These are phyloP conservation scores for Akabosia matsudoensis DNA, from an alignment of 1,140 invertebrate genomes.

Conservation along the genomic window DNA sequence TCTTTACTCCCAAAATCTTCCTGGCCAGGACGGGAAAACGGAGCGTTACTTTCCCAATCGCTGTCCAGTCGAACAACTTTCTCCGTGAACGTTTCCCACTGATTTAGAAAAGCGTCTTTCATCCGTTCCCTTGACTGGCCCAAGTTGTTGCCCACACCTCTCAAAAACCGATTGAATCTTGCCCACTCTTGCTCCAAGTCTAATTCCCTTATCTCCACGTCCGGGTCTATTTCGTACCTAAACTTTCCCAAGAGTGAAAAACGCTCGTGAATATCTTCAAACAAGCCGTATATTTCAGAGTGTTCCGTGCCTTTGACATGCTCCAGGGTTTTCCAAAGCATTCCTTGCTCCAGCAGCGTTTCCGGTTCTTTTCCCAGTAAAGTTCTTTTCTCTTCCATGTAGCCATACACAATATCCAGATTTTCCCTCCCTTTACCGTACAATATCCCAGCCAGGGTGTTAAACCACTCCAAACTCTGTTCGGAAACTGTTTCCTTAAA, in stretches of 20 bases:
- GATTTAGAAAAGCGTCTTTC: constrained; percentile 62
- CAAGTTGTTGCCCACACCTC: constrained; percentile 63
- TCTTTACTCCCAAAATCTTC: constrained; percentile 66
- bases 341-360: constrained; percentile 51
- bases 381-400: constrained; percentile 55
- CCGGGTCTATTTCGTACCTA: constrained; percentile 57
- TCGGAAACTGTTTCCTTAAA: constrained; percentile 72
- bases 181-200: constrained; percentile 63
- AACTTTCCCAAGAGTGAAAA: constrained; percentile 69
- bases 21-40: too few species aligned
- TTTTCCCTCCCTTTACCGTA: constrained; percentile 63
- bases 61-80: constrained; percentile 63
- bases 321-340: constrained; percentile 25
- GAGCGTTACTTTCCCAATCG: constrained; percentile 67
- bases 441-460: constrained; percentile 66
- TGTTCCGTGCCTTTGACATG: constrained; percentile 55
- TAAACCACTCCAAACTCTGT: constrained; percentile 77
- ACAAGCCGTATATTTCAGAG: constrained; percentile 60
- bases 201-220: constrained; percentile 60
- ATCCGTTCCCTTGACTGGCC: constrained; percentile 69
- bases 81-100: constrained; percentile 61
- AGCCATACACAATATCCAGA: constrained; percentile 63
- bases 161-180: constrained; percentile 62
- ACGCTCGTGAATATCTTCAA: constrained; percentile 67
- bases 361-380: constrained; percentile 50